Evolutionary conservation across 2,797 vertebrate species (phyloP).

Genomic region (Halcyon leucocephala): DNA sequence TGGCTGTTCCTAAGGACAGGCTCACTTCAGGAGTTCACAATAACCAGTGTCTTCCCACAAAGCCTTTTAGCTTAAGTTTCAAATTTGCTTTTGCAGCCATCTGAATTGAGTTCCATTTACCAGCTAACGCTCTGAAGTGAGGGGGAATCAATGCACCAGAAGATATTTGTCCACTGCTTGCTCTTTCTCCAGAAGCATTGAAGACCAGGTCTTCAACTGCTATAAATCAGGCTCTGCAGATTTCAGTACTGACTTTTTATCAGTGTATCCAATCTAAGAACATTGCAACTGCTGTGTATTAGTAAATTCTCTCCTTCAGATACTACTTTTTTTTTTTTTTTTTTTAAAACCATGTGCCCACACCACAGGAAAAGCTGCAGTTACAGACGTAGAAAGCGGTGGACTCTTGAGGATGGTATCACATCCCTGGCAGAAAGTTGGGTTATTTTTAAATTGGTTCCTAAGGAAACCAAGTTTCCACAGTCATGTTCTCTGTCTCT

Average conservation of each 20-base stretch:
- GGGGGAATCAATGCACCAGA: neutral
- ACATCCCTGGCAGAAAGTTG: neutral
- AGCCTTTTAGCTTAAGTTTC: neutral
- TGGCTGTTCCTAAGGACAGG: neutral
- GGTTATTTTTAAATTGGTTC: constrained; percentile 47
- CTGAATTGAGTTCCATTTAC: neutral
- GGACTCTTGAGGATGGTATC: neutral
- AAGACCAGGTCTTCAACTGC: neutral
- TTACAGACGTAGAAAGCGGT: neutral
- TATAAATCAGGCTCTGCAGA: neutral
- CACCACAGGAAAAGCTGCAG: neutral
- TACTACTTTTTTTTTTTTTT: neutral
- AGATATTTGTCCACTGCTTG: neutral
- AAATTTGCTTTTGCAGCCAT: neutral
- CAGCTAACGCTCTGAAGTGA: neutral
- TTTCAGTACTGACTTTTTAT: neutral
- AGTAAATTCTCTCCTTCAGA: neutral
- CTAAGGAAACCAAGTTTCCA: constrained; percentile 47
- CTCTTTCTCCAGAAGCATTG: neutral
- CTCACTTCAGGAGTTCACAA: neutral
- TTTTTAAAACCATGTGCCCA: neutral
- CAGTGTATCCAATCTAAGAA: neutral
- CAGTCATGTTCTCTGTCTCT: constrained; percentile 7
- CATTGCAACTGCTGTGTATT: neutral
- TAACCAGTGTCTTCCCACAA: neutral